Evolutionary conservation across 2,888 invertebrate species (phyloP), one percentile per base, ranked within the genome.

Genomic region (Charanyca ferruginea): DNA sequence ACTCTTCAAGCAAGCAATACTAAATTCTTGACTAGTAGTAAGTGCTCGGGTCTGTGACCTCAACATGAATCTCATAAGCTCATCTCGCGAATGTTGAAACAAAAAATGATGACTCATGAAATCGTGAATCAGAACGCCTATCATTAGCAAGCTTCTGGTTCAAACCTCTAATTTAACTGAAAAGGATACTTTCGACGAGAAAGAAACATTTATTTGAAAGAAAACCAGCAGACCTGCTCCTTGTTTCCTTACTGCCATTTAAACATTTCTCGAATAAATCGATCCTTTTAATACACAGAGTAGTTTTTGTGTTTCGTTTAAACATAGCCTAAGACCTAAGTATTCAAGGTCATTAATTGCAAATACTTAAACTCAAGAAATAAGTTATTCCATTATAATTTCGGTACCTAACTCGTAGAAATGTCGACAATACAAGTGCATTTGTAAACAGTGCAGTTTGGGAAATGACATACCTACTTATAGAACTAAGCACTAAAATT

Each of bases 101-200:
- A 69, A 76, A 73, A 69, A 70, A 70, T 54, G 20, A 47, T 73
- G 73, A 70, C 1, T 73, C 77, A 73, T 64, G 35, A 35, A 41
- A 45, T 55, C 62, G 32, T 73, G 76, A 70, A 64, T 58, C 59
- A 75, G 47, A 64, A 60, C 61, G 52, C 73, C 60, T 72, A 65
- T 66, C 48, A 60, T 79, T 79, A 78, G 66, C 42, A 48, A 49
- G 53, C 64, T 74, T 74, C 66, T 55, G 66, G 41, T 44, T 25
- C 48, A 45, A 63, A 45, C 62, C 52, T 60, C 80, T 65, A 54
- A 73, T 73, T 73, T 45, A 22, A 68, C 51, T 51, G 42, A 69
- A 69, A 68, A 68, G 41, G 20, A 44, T 52, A 62, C 69, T 62
- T 74, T 67, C 25, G 18, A 35, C 9, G 3, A 53, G 20, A 58